Base-by-base conservation (phyloP, 2,888 invertebrate species). In the Clistopyga incitator region DNA sequence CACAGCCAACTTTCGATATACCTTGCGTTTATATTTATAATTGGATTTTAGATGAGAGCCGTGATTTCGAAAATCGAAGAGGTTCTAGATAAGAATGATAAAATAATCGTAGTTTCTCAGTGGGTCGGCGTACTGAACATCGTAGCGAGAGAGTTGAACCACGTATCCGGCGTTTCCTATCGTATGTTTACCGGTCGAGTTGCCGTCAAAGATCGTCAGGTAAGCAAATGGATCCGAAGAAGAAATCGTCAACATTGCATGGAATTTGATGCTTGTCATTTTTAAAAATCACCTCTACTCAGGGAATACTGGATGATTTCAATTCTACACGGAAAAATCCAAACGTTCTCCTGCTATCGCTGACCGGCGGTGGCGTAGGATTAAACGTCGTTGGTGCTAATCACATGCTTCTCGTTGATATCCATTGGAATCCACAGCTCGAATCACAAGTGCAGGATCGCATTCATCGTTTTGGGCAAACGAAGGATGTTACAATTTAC, bases 361-460 rank as follows among this genome's bases (percentile, higher is more conserved):
- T 99, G 38, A 97, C 97, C 82, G 98, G 99, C 56, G 99, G 99
- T 68, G 99, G 99, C 34, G 98, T 98, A n/a, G 99, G 99, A 34
- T 94, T 99, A n/a, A 99, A 99, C 94, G 94, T 99, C 76, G 95
- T 97, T 78, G 99, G 99, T 2, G 99, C 97, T 0, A 98, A 97
- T 94, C 98, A 99, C 93, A 95, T 99, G 67, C 95, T 99, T 42
- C 94, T 99, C 47, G 93, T 98, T 25, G 99, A 99, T 94, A 95
- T 98, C 74, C 99, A 99, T 93, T 99, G 99, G 98, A 99, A 99
- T 95, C 99, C 99, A 0, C 98, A 99, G 90, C 94, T 99, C 67
- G 99, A 99, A 93, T 95, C 96, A 61, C 99, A 99, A 93, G 99
- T 99, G 0, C 98, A 97, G 94, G 99, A 99, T 94, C 95, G 99